Base-by-base conservation (phyloP, 2,888 invertebrate species). In the Morpho achilles region DNA sequence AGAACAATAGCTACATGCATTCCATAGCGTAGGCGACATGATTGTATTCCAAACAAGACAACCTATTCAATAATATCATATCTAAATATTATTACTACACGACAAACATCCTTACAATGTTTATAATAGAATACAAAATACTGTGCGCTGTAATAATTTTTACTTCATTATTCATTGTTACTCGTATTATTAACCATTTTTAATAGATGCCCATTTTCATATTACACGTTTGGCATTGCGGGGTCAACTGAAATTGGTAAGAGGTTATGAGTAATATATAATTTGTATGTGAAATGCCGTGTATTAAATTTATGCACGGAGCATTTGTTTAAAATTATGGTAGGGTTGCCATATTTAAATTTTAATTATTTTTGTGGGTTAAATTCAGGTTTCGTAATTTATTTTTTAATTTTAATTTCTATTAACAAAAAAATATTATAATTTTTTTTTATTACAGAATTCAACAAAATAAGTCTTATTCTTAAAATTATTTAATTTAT, bases 1-100 rank as follows among this genome's bases (percentile, higher is more conserved):
- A 53, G 74, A 71, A 86, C 86, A 87, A 87, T 86, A 77, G 82
- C 69, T 68, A 65, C 67, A 57, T 64, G 69, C 82, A 87, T 87
- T 85, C 85, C 81, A 59, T 56, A 58, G 66, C 76, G 79, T 77
- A 75, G 71, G 69, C 67, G 68, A 70, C 69, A 71, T 69, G 61
- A 76, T 77, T 83, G 83, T 81, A 79, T 82, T 73, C 76, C 72
- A 82, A 86, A 84, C 80, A 79, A 59, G 65, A 69, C 65, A 63
- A 66, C 53, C 50, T 52, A 61, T 62, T 64, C 61, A 69, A 73
- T 68, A 80, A 78, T 76, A 77, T 67, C 66, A 66, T 69, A 69
- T 69, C 69, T 67, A 70, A 73, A 67, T 66, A 62, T 59, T 16
- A 39, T 43, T 67, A 72, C 76, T 69, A 66, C 67, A 67, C 57